phyloP scores from a whole-genome alignment of 2,113 vertebrate species.

The Ammodytes dubius region DNA sequence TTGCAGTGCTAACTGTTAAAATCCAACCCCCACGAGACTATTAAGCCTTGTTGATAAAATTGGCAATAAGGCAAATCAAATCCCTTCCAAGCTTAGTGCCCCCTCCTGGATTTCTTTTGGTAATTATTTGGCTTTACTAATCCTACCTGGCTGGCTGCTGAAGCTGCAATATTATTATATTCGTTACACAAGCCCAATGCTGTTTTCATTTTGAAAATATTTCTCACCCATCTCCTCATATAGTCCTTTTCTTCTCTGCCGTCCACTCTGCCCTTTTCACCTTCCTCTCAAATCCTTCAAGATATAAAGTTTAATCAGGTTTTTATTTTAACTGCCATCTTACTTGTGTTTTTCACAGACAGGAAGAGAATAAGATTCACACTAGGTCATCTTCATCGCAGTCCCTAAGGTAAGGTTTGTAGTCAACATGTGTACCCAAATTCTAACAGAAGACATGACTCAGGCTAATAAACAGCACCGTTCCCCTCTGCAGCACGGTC shows the following conservation, averaged over 20 bases:
- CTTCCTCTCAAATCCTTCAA: neutral
- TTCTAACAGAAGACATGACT: neutral
- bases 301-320: neutral
- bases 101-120: constrained; percentile 16
- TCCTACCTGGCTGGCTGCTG: constrained; percentile 50
- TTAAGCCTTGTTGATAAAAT: constrained; percentile 13
- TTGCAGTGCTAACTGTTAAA: constrained; percentile 35
- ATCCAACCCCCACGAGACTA: constrained; percentile 5
- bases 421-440: neutral
- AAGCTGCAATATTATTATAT: constrained; percentile 47
- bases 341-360: constrained; percentile 72
- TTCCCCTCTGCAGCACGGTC: constrained; percentile 81
- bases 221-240: constrained; percentile 38
- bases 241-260: constrained; percentile 12
- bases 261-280: constrained; percentile 28
- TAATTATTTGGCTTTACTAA: constrained; percentile 63
- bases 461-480: neutral
- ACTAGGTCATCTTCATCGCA: constrained; percentile 81
- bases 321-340: constrained; percentile 31
- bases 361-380: constrained; percentile 86
- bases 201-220: neutral
- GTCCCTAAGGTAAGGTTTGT: constrained; percentile 72
- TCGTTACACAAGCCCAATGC: constrained; percentile 23
- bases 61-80: constrained; percentile 2
- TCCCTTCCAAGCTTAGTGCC: constrained; percentile 19